Percentiles rank a stretch among this genome's conserved stretches.
Evolutionary conservation across 2,888 invertebrate species (phyloP).

Genomic region (Drosophila formosana): DNA sequence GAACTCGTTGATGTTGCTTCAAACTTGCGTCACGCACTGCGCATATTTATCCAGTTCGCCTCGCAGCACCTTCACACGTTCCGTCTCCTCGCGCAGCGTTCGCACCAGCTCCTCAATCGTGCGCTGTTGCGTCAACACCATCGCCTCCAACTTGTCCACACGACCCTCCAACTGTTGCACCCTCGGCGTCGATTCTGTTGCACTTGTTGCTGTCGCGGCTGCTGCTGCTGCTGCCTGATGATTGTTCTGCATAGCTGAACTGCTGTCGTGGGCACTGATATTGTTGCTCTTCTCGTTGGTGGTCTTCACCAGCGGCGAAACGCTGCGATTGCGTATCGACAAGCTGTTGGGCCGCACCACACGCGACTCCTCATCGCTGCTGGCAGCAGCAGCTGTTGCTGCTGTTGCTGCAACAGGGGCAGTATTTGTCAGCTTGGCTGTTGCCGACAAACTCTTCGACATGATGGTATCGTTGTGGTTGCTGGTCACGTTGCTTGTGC

Average conservation of each 20-base stretch:
- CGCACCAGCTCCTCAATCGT: slow-evolving; percentile 88
- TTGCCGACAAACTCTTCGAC: slow-evolving; percentile 64
- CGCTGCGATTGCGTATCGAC: slow-evolving; percentile 82
- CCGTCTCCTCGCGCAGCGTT: slow-evolving; percentile 88
- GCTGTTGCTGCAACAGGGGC: slow-evolving; percentile 12
- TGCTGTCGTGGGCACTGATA: slow-evolving; percentile 36
- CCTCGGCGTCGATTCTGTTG: slow-evolving; percentile 52
- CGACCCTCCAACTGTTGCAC: slow-evolving; percentile 83
- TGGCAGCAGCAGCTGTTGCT: slow-evolving; percentile 32
- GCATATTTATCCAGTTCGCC: slow-evolving; percentile 89
- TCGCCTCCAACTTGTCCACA: slow-evolving; percentile 82
- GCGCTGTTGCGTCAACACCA: slow-evolving; percentile 85
- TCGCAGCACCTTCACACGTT: slow-evolving; percentile 88
- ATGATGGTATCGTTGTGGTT: slow-evolving; percentile 65
- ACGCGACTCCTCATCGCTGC: slow-evolving; percentile 79
- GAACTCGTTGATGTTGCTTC: slow-evolving; percentile 66
- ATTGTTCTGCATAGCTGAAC: slow-evolving; percentile 49
- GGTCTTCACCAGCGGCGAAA: slow-evolving; percentile 79
- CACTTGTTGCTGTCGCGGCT: background rate
- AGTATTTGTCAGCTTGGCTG: slow-evolving; percentile 44
- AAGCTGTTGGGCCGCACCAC: slow-evolving; percentile 81
- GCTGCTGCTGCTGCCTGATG: slow-evolving; percentile 41
- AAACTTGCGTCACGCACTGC: slow-evolving; percentile 90
- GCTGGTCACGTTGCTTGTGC: slow-evolving; percentile 45
- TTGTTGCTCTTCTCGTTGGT: slow-evolving; percentile 54